Evolutionary conservation across 2,113 vertebrate genomes (phyloP).

Genomic region (Brachionichthys hirsutus): DNA sequence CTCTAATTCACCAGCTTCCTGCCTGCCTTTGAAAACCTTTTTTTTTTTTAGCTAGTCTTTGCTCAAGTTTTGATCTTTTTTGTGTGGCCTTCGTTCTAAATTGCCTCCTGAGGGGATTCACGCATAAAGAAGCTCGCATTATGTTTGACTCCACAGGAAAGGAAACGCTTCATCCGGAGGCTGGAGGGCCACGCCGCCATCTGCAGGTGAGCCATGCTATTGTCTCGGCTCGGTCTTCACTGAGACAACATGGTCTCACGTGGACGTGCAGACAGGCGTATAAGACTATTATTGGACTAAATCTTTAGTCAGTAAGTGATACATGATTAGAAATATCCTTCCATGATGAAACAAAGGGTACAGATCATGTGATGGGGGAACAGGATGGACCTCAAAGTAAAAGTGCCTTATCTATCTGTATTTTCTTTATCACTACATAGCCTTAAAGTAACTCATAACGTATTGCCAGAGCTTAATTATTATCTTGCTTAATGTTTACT

Average conservation of each 20-base stretch:
- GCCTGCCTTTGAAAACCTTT: conserved; percentile 32
- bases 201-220: conserved; percentile 82
- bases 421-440: too few relatives aligned
- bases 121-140: conserved; percentile 54
- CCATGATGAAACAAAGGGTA: too few relatives aligned
- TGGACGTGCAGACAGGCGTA: background rate
- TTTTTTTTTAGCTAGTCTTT: conserved; percentile 16
- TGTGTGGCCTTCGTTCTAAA: conserved; percentile 34
- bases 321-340: too few relatives aligned
- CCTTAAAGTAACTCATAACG: background rate
- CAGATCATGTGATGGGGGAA: too few relatives aligned
- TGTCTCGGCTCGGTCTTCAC: conserved; percentile 11
- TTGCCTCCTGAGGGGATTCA: conserved; percentile 49
- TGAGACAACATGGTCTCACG: conserved; percentile 6
- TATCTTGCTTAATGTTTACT: conserved; percentile 41
- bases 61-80: conserved; percentile 40
- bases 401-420: too few relatives aligned
- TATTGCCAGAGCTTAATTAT: background rate
- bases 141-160: conserved; percentile 81
- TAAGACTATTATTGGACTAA: background rate
- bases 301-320: too few relatives aligned
- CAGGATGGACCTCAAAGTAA: too few relatives aligned
- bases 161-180: conserved; percentile 86
- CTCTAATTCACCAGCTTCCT: conserved; percentile 29
- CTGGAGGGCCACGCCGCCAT: conserved; percentile 90